Base-by-base conservation (phyloP, 2,888 invertebrate species). In the Hermodice carunculata region DNA sequence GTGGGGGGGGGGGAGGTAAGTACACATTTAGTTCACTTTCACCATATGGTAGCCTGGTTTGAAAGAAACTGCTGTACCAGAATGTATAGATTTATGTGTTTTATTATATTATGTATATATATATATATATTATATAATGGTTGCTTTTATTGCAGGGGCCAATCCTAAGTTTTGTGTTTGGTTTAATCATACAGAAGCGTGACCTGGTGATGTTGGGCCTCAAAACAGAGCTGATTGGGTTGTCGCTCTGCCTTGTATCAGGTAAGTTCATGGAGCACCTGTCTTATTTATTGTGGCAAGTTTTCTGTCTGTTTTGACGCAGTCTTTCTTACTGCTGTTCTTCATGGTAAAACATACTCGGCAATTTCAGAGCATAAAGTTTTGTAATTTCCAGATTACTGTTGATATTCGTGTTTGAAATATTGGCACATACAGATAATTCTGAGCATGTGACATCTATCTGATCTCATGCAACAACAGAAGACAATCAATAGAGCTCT, bases 131-230 rank as follows among this genome's bases (percentile, higher is more conserved):
- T 46, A 31, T 11, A 28, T 19, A 52, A 29, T n/a, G 44, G 6
- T 17, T 37, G 24, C 62, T 26, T 62, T 24, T 43, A 49, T 67
- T 85, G 8, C 78, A 92, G 91, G 92, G 92, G 32, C 93, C 93
- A 0, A 92, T 93, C 71, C 90, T 93, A 80, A 93, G 93, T 0
- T 91, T 90, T 3, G 92, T 92, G 0, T 91, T 93, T 77, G 93
- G 93, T 1, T 90, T 90, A 1, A 91, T 91, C 1, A 91, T 93
- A 26, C 86, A 89, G 59, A 92, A 93, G 80, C 85, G 87, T 28
- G 87, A 89, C 0, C 86, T 93, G 6, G 88, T 90, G 69, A 88
- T 87, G 53, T 88, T 91, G 74, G 93, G 93, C 0, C 84, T 93
- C 29, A 86, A 88, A 34, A 91, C 91, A 71, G 93, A 92, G 78